These are phyloP conservation scores for Notodonta ziczac DNA, from an alignment of 2,888 invertebrate genomes.

Conservation along the genomic window DNA sequence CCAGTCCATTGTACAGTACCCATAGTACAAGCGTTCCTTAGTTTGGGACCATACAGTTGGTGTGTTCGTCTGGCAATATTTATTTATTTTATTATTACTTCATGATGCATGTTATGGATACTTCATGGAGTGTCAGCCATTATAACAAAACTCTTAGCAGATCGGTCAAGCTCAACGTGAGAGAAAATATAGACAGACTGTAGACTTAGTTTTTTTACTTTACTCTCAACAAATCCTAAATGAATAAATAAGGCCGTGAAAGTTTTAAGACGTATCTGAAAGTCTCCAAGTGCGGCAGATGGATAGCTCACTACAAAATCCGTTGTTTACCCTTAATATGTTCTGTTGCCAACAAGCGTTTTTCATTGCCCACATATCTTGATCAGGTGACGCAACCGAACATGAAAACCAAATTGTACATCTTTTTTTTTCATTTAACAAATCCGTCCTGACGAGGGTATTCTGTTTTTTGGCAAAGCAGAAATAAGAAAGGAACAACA, in stretches of 20 bases:
- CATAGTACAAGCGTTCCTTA: too few relatives aligned
- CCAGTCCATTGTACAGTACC: too few relatives aligned
- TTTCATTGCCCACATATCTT: slow-evolving; percentile 49
- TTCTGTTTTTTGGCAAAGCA: slow-evolving; percentile 67
- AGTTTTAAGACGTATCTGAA: neutral
- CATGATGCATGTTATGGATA: too few relatives aligned
- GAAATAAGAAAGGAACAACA: slow-evolving; percentile 72
- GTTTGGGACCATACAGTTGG: too few relatives aligned
- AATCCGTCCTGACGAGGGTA: slow-evolving; percentile 81
- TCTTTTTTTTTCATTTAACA: slow-evolving; percentile 76
- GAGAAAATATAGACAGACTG: too few relatives aligned
- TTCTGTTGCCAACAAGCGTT: slow-evolving; percentile 23
- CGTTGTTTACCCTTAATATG: slow-evolving; percentile 9
- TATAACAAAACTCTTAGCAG: too few relatives aligned
- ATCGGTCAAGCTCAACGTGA: too few relatives aligned
- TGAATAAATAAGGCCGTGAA: neutral
- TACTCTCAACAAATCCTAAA: neutral
- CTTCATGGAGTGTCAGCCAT: too few relatives aligned
- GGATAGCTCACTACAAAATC: slow-evolving; percentile 29
- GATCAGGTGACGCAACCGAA: slow-evolving; percentile 72
- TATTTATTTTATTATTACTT: too few relatives aligned
- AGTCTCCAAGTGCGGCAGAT: slow-evolving; percentile 17
- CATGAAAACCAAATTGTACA: slow-evolving; percentile 77
- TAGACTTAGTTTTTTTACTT: neutral
- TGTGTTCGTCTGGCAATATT: too few relatives aligned